A percentile compares a stretch with the other conserved stretches of the same genome.
These are phyloP conservation scores for Dryococelus australis DNA, from an alignment of 2,888 invertebrate species.

Conservation along the genomic window DNA sequence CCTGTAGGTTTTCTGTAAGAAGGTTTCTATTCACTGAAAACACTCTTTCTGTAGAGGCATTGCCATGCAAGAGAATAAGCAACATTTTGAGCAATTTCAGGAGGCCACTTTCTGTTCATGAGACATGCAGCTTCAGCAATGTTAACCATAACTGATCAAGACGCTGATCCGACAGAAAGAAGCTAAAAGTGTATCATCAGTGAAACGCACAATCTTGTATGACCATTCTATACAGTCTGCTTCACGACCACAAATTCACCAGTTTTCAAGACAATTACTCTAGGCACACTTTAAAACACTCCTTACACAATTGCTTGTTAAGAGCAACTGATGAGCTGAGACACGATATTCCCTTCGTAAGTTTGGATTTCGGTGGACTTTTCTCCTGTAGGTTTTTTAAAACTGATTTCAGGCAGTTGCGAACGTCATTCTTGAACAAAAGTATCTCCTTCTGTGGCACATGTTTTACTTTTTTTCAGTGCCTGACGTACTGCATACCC, in stretches of 20 bases:
- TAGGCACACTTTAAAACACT: not conserved
- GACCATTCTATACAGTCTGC: not conserved
- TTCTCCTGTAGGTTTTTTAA: not conserved
- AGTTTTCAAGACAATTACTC: not conserved
- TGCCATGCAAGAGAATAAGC: not conserved
- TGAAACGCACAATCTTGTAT: not conserved
- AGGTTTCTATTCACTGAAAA: not conserved
- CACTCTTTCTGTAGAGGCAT: not conserved
- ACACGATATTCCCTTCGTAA: not conserved
- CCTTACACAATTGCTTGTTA: not conserved
- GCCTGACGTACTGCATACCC: not conserved
- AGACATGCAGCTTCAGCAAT: not conserved
- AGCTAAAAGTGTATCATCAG: not conserved
- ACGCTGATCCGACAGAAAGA: not conserved
- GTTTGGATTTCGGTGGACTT: not conserved
- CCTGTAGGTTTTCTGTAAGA: not conserved
- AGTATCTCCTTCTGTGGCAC: not conserved
- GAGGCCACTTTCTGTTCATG: not conserved
- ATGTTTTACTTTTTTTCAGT: not conserved
- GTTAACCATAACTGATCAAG: not conserved
- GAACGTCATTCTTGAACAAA: not conserved
- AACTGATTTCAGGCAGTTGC: not conserved
- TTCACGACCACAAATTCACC: not conserved
- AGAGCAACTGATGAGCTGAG: not conserved
- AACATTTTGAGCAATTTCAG: not conserved